Percentiles rank a stretch among this genome's conserved stretches.
Evolutionary conservation across 2,888 invertebrate genomes (phyloP).

Genomic region (Drosophila setosimentum): DNA sequence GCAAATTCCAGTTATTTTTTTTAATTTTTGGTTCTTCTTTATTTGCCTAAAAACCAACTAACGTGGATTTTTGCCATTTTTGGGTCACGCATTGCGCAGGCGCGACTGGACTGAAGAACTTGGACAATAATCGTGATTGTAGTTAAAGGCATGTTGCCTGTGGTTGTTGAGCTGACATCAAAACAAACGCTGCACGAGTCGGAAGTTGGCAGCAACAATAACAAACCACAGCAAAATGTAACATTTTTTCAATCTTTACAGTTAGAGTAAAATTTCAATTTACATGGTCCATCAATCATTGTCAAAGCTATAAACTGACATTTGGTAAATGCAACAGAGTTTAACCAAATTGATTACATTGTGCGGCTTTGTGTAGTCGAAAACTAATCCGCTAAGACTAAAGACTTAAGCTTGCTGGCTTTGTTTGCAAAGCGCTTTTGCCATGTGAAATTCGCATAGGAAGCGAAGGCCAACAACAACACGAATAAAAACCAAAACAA

Average conservation of each 20-base stretch:
- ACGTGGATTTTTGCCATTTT: conserved; percentile 54
- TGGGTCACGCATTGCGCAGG: conserved; percentile 52
- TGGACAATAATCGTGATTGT: conserved; percentile 37
- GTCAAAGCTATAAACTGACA: conserved; percentile 38
- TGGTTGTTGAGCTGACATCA: conserved; percentile 27
- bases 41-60: conserved; percentile 31
- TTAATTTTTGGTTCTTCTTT: conserved; percentile 21
- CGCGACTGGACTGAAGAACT: conserved; percentile 24
- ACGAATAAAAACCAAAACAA: conserved; percentile 8
- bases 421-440: conserved; percentile 18
- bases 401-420: conserved; percentile 39
- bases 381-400: conserved; percentile 63
- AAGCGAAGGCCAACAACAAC: conserved; percentile 19
- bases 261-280: conserved; percentile 48
- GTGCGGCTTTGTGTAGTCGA: conserved; percentile 34
- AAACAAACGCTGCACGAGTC: conserved; percentile 56
- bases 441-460: conserved; percentile 45
- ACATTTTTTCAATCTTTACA: conserved; percentile 22
- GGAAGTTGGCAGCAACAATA: conserved; percentile 39
- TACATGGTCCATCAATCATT: conserved; percentile 61
- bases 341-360: conserved; percentile 50
- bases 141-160: conserved; percentile 21
- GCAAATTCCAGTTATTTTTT: conserved; percentile 45
- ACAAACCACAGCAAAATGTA: conserved; percentile 27
- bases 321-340: conserved; percentile 24